Evolutionary conservation across 92 coral and sea anemone species (phyloP), one percentile per base, ranked within the genome.

Genomic region (Muricea muricata): DNA sequence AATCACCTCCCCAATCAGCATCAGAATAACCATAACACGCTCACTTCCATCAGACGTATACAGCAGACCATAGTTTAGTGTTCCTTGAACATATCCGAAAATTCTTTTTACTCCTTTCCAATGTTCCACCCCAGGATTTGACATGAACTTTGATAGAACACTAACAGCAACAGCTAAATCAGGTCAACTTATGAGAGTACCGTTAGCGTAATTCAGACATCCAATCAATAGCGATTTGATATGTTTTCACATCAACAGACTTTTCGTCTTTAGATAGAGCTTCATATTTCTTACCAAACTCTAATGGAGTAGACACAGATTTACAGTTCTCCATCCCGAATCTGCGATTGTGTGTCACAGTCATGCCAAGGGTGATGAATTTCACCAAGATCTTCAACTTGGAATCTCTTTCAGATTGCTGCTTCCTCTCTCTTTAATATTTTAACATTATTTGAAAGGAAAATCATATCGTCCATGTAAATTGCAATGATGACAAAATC

Each of bases 1-100:
- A 9, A 78, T 78, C n/a, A n/a, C n/a, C 83, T 17, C 83, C 83
- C 83, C 83, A 78, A 50, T 78, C 83, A 9, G 83, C 83, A 77
- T 78, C 85, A 37, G 85, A 78, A 31, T 78, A 78, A 56, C 75
- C 83, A 78, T 1, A 18, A 12, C 3, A 25, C 7, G 15, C 1
- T 63, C 42, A 4, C 9, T 37, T 4, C 42, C 42, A 37, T 37
- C 70, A 26, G 70, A n/a, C 11, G 70, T 63, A 32, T 30, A 71
- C 78, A 25, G 11, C 48, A 71, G 25, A 30, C 78, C 78, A 42
- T 71, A 71, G 25, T 71, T 29, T 23, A 71, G 20, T 71, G 78
- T 71, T 6, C 78, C 78, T 71, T 71, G 47, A 2, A 71, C 34
- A 37, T 34, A 34, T 2, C 23, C 20, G 4, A 71, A 34, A 6